Base-by-base conservation (phyloP, 2,797 vertebrate species). In the Pantherophis vulpinus region DNA sequence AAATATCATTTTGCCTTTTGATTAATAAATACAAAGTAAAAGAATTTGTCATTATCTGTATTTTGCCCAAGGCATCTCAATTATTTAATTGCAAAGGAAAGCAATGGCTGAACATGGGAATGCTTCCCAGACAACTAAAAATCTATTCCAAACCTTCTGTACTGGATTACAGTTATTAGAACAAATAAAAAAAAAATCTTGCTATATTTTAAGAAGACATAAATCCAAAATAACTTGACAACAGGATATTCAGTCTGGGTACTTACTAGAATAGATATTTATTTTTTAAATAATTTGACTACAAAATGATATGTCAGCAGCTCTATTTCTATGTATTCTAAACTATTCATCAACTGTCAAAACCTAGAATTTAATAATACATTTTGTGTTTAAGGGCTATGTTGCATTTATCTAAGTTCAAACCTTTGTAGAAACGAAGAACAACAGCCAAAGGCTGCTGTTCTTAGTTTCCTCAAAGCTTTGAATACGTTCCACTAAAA, bases 91-190 rank as follows among this genome's bases (percentile, higher is more conserved):
- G 23, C n/a, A 91, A 86, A 11, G 87, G 91, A 20, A 70, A 95
- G 59, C n/a, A 91, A 59, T 1, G 0, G 29, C 12, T 93, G 91
- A 92, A 1, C 29, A 63, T 47, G 29, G 90, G 83, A 94, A 95
- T 1, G 59, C 83, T 91, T 95, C 90, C 66, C 86, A 74, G 88
- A 95, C 59, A 23, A 93, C 23, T 86, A 29, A 92, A 92, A 93
- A 88, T 0, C 55, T 61, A 13, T 70, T 66, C 58, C 0, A 66
- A 29, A 3, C 93, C 90, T 92, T 88, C 90, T 16, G 87, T 0
- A 83, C 37, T 83, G 42, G 74, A 83, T 83, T 47, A 83, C 74
- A 83, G 74, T 83, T 83, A 83, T 83, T 83, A 83, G 37, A 83
- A 83, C 20, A 83, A 83, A 83, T 83, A 47, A 83, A 83, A 83